These are phyloP conservation scores for Coracopsis vasa DNA, from an alignment of 2,113 vertebrate genomes.

Conservation along the genomic window DNA sequence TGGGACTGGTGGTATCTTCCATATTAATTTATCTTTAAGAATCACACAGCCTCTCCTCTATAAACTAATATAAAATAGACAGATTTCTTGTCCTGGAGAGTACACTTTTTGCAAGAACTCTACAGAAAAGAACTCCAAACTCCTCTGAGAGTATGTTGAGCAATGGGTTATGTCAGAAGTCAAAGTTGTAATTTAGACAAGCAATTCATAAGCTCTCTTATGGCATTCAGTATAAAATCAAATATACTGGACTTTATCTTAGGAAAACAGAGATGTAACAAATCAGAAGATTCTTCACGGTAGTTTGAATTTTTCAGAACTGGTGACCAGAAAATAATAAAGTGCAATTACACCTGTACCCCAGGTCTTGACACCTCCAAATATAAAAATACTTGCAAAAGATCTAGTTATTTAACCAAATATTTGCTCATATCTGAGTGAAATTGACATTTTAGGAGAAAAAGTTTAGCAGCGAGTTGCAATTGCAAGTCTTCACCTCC, in stretches of 20 bases:
- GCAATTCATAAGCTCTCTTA: neutral
- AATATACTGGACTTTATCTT: fast-evolving
- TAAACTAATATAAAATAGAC: neutral
- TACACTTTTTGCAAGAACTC: neutral
- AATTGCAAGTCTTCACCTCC: neutral
- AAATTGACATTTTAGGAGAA: neutral
- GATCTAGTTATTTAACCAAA: neutral
- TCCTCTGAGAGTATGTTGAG: neutral
- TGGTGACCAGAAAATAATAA: neutral
- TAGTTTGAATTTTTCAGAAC: neutral
- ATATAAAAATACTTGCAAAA: neutral
- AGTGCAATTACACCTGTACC: neutral
- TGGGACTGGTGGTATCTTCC: neutral
- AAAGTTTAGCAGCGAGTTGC: neutral
- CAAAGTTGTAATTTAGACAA: neutral
- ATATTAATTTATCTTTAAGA: neutral
- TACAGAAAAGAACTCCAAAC: neutral
- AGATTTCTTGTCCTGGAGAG: neutral
- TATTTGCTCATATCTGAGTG: neutral
- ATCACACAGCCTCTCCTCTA: neutral
- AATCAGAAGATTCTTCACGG: neutral
- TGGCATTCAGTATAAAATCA: neutral
- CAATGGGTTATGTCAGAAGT: neutral
- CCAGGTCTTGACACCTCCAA: neutral
- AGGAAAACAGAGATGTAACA: neutral